Base-by-base conservation (phyloP, 2,113 vertebrate genomes). In the Uropsilus gracilis region DNA sequence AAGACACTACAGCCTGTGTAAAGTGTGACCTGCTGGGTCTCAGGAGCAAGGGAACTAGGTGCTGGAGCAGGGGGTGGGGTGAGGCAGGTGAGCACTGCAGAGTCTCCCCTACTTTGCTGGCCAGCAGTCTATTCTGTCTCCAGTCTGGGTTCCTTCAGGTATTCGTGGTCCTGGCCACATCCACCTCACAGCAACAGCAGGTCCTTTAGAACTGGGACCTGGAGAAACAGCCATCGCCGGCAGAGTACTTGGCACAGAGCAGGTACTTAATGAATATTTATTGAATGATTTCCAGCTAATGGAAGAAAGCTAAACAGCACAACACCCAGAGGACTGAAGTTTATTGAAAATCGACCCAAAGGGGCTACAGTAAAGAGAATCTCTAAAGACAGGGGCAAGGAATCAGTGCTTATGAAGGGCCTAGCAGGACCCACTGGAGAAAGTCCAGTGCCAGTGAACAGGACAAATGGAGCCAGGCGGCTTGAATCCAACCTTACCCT, bases 1-100 rank as follows among this genome's bases (percentile, higher is more conserved):
- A 4, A 2, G 42, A 8, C 13, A 2, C 32, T 0, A 3, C 34
- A 16, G 17, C 57, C 57, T 30, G 22, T 12, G 1, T 0, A 1
- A 6, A 4, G 2, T 4, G 46, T 46, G 30, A 11, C 46, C 17
- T 0, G 0, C 24, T 6, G 13, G 57, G 17, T 34, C 24, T 34
- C 2, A 59, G 10, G 68, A 46, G n/a, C 20, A 17, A 10, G 48
- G n/a, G 53, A 28, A 26, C 6, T 3, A 0, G 0, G 11, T 18
- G n/a, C 14, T 14, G 18, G 53, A 55, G 18, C 22, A 2, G 34
- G 57, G 12, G 28, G 7, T 1, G 12, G 22, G 32, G 22, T 22
- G 53, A n/a, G 28, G 24, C 11, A 0, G 0, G 18, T 42, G 44
- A 13, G 20, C 26, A 2, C 37, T 11, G 6, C 1, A 16, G 5